Percentiles rank a stretch among this genome's conserved stretches.
Evolutionary conservation across 2,888 invertebrate genomes (phyloP).

Genomic region (Melanchra persicariae): DNA sequence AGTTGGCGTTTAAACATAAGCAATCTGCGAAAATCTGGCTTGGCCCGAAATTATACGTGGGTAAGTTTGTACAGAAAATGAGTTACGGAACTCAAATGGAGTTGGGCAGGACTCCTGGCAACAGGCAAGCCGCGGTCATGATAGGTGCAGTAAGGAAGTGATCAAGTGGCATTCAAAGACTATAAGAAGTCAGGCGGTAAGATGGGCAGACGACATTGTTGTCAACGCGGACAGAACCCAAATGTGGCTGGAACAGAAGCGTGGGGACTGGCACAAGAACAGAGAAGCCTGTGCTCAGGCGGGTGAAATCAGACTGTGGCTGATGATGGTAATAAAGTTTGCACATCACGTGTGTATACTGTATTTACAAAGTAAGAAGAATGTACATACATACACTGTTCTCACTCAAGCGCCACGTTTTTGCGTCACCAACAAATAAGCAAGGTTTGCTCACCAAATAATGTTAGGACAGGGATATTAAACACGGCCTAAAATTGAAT

Average conservation of each 20-base stretch:
- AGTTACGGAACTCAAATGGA: neutral
- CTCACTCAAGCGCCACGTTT: conserved; percentile 14
- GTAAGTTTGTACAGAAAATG: conserved; percentile 69
- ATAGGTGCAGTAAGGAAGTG: neutral
- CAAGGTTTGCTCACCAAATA: conserved; percentile 35
- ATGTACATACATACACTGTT: conserved; percentile 15
- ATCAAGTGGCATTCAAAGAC: neutral
- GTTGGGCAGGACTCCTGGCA: neutral
- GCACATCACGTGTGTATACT: neutral
- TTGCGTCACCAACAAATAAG: conserved; percentile 42
- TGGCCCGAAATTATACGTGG: conserved; percentile 83
- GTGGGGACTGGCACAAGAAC: neutral
- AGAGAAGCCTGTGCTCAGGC: neutral
- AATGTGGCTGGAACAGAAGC: neutral
- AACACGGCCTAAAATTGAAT: neutral
- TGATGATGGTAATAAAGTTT: neutral
- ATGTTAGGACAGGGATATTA: conserved; percentile 8
- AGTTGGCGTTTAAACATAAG: conserved; percentile 73
- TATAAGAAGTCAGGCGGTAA: neutral
- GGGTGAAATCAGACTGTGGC: neutral
- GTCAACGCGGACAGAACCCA: neutral
- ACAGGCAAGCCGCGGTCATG: neutral
- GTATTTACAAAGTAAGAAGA: conserved; percentile 21
- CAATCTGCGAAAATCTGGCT: conserved; percentile 83
- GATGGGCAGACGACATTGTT: neutral